Evolutionary conservation across 1,140 invertebrate genomes (phyloP).

Genomic region (Drosophila subpulchrella): DNA sequence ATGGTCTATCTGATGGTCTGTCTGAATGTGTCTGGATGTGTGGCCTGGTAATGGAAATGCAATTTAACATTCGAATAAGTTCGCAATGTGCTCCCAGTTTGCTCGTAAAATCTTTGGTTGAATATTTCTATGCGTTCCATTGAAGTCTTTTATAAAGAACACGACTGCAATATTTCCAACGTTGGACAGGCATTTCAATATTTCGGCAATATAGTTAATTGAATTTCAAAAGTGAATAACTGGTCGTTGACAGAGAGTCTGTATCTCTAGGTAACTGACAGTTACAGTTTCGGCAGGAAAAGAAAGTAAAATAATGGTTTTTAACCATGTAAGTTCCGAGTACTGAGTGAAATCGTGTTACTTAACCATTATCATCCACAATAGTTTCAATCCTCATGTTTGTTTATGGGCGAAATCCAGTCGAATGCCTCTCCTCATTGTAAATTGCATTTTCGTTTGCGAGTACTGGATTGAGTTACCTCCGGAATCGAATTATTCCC

Average conservation of each 20-base stretch:
- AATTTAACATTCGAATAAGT: constrained; percentile 38
- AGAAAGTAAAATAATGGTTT: background rate
- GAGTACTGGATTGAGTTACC: constrained; percentile 12
- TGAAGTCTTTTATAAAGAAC: background rate
- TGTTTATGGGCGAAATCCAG: background rate
- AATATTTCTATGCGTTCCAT: background rate
- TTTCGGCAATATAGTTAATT: background rate
- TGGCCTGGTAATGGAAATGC: constrained; percentile 37
- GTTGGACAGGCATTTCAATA: background rate
- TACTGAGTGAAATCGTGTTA: too few species aligned
- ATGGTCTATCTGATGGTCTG: constrained; percentile 6
- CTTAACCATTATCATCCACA: background rate
- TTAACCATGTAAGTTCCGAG: background rate
- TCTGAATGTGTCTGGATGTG: background rate
- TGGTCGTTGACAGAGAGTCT: background rate
- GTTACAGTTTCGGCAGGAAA: background rate
- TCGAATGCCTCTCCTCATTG: background rate
- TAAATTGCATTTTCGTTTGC: constrained; percentile 1
- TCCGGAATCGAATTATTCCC: constrained; percentile 20
- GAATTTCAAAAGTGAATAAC: background rate
- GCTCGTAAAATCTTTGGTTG: background rate
- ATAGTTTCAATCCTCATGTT: background rate
- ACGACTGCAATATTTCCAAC: background rate
- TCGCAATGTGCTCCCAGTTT: constrained; percentile 1
- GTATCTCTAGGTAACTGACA: background rate